Evolutionary conservation across 2,797 vertebrate species (phyloP).

Genomic region (Muraenolepis orangiensis): DNA sequence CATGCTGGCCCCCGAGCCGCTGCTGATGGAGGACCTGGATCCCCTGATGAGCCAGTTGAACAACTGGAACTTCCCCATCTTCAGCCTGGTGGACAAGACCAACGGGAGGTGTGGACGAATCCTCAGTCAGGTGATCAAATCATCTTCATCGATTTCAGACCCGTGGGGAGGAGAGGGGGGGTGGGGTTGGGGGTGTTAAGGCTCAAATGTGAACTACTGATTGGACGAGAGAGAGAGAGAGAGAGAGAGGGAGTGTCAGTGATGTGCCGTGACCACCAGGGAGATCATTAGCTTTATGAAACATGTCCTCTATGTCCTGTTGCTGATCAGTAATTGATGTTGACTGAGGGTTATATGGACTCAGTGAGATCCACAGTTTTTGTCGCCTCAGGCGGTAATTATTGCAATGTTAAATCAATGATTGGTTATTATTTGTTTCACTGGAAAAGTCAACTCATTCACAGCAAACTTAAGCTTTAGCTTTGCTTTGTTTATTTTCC

Average conservation of each 20-base stretch:
- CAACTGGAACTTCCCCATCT: constrained; percentile 99
- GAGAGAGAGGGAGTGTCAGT: too few relatives aligned
- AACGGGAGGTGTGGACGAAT: constrained; percentile 89
- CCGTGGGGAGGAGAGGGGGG: not conserved
- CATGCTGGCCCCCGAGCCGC: constrained; percentile 87
- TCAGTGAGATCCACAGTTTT: not conserved
- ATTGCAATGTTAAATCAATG: not conserved
- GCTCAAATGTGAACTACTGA: not conserved
- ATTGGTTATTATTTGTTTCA: not conserved
- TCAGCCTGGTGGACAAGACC: constrained; percentile 92
- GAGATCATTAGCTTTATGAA: not conserved
- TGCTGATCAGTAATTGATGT: not conserved
- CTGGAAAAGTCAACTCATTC: not conserved
- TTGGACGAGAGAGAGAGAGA: too few relatives aligned
- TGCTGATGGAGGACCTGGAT: constrained; percentile 91
- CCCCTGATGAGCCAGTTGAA: constrained; percentile 88
- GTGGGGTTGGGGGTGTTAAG: not conserved
- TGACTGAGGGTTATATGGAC: not conserved
- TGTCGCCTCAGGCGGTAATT: not conserved
- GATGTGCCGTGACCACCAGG: not conserved
- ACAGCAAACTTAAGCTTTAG: too few relatives aligned
- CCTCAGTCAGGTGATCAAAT: constrained; percentile 90
- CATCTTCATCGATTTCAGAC: not conserved
- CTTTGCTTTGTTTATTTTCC: not conserved
- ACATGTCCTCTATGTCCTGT: not conserved